Evolutionary conservation across 2,888 invertebrate species (phyloP).

Genomic region (Tipula lateralis): DNA sequence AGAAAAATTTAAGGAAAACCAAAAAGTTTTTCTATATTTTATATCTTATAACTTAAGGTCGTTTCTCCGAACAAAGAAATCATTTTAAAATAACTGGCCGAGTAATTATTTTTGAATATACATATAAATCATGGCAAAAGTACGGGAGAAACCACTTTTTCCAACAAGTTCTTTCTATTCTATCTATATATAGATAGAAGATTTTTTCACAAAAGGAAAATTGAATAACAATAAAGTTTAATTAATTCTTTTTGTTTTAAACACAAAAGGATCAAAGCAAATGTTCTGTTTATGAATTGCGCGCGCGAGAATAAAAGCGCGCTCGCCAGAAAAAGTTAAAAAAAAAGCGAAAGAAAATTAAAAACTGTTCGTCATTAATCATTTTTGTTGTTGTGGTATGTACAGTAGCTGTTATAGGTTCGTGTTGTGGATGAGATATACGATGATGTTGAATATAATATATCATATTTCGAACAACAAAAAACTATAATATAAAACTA

Average conservation of each 20-base stretch:
- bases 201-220: neutral
- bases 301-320: neutral
- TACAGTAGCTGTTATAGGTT: neutral
- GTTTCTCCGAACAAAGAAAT: neutral
- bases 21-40: neutral
- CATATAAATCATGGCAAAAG: neutral
- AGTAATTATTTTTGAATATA: neutral
- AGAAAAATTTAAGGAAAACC: neutral
- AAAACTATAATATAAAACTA: neutral
- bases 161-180: neutral
- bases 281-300: neutral
- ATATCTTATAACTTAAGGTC: no score
- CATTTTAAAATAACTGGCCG: neutral
- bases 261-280: neutral
- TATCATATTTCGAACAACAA: neutral
- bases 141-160: neutral
- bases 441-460: neutral
- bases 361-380: neutral
- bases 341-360: no score
- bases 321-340: neutral
- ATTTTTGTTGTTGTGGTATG: neutral
- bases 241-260: neutral
- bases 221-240: slow-evolving; percentile 1
- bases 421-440: neutral
- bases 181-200: neutral